Base-by-base conservation (phyloP, 2,113 vertebrate genomes). In the Gymnarchus niloticus region DNA sequence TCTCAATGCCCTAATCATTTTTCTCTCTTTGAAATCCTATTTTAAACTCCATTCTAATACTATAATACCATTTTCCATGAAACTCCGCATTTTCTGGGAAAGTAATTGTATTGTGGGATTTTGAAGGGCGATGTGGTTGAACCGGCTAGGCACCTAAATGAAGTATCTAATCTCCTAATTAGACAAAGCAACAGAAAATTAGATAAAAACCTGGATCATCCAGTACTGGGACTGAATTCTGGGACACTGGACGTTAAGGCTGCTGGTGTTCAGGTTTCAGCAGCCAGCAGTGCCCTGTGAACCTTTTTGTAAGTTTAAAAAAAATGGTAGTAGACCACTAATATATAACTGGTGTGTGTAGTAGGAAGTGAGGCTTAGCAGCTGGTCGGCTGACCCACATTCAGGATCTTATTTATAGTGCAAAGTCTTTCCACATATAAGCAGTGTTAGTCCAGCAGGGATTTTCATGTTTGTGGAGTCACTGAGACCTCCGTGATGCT, bases 341-440 rank as follows among this genome's bases (percentile, higher is more conserved):
- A n/a, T 19, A 78, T n/a, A n/a, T n/a, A 46, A 21, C 46, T 46
- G 21, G 49, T 52, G 44, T 76, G 17, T 83, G 51, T 83, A 41
- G 81, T 9, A 37, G 4, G 28, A 37, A 28, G 28, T 41, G 54
- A 56, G 37, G 37, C 54, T 52, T n/a, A 54, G 10, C 49, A 81
- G n/a, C 49, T 81, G 76, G 65, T 73, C n/a, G 77, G 54, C 17
- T 56, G 54, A 83, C 81, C 81, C 81, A 83, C 37, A 83, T 83
- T 44, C 33, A 57, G 33, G 17, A 25, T 44, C 81, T 83, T 83
- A 83, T 83, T 83, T 83, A 56, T 83, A 83, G 81, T 44, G 54
- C 81, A 56, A 33, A 83, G 81, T 49, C 81, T 83, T 33, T 83
- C 37, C 19, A 19, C 51, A 28, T 81, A 81, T 81, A 41, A 57